Evolutionary conservation across 2,888 invertebrate genomes (phyloP).

Genomic region (Leptinotarsa rubiginosa): DNA sequence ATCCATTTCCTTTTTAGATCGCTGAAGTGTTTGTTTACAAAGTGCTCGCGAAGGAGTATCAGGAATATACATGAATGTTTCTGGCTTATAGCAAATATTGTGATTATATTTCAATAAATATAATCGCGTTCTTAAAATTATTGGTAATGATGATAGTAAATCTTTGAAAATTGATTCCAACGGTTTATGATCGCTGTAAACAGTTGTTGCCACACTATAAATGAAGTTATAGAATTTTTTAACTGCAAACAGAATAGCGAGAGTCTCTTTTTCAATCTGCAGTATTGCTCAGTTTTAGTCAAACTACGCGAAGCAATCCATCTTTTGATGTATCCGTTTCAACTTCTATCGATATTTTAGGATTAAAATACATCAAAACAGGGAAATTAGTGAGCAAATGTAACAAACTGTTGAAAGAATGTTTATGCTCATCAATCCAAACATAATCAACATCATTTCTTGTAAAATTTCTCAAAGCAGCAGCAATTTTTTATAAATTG

Average conservation of each 20-base stretch:
- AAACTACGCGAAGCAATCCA: too few relatives aligned
- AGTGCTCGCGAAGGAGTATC: background rate
- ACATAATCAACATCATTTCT: background rate
- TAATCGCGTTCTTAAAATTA: background rate
- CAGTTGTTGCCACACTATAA: conserved; percentile 1
- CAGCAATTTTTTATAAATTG: background rate
- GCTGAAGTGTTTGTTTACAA: background rate
- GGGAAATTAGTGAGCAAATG: conserved; percentile 49
- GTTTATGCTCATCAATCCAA: background rate
- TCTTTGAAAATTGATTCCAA: background rate
- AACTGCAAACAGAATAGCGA: conserved; percentile 57
- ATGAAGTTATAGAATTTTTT: conserved; percentile 47
- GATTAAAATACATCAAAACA: conserved; percentile 48
- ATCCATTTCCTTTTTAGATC: background rate
- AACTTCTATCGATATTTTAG: conserved; percentile 50
- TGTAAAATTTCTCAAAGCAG: background rate
- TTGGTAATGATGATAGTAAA: background rate
- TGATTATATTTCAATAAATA: background rate
- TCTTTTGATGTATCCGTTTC: too few relatives aligned
- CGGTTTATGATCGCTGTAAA: conserved; percentile 7
- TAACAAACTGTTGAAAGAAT: background rate
- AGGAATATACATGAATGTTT: background rate
- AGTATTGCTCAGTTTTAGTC: too few relatives aligned
- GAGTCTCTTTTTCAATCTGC: conserved; percentile 61
- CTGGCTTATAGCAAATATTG: background rate